These are phyloP conservation scores for Berghia stephanieae DNA, from an alignment of 1,140 invertebrate species.

Conservation along the genomic window DNA sequence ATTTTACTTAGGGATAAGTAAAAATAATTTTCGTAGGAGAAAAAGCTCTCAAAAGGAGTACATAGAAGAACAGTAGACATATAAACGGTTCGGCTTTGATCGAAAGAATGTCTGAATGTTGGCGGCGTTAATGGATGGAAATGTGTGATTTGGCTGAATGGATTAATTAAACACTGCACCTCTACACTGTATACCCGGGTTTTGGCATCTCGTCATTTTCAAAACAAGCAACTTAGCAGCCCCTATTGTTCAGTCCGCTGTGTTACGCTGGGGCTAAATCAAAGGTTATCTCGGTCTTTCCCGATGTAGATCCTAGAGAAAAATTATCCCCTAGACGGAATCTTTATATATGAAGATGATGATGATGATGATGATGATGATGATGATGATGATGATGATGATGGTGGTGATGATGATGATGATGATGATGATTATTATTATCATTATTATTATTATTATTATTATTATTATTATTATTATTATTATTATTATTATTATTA, in stretches of 20 bases:
- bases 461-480: slow-evolving; percentile 33
- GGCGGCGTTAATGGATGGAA: neutral
- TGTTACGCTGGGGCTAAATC: too few relatives aligned
- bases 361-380: slow-evolving; percentile 32
- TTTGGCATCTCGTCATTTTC: neutral
- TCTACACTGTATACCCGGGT: neutral
- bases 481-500: slow-evolving; percentile 19
- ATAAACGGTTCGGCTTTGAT: too few relatives aligned
- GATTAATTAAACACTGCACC: neutral
- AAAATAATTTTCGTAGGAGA: neutral
- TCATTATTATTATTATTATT: slow-evolving; percentile 26
- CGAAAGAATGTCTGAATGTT: neutral
- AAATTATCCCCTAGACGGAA: neutral
- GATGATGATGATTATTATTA: too few relatives aligned
- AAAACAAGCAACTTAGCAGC: neutral
- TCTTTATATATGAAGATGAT: neutral
- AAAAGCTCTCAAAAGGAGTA: too few relatives aligned
- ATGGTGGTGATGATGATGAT: neutral
- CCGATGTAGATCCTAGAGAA: neutral
- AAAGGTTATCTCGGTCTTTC: neutral
- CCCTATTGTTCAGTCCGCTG: too few relatives aligned
- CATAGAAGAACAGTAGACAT: too few relatives aligned
- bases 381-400: slow-evolving; percentile 26
- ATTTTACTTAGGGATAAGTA: neutral
- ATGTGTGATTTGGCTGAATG: neutral